Evolutionary conservation across 92 coral and sea anemone species (phyloP).

Genomic region (Epizoanthus ramosus): DNA sequence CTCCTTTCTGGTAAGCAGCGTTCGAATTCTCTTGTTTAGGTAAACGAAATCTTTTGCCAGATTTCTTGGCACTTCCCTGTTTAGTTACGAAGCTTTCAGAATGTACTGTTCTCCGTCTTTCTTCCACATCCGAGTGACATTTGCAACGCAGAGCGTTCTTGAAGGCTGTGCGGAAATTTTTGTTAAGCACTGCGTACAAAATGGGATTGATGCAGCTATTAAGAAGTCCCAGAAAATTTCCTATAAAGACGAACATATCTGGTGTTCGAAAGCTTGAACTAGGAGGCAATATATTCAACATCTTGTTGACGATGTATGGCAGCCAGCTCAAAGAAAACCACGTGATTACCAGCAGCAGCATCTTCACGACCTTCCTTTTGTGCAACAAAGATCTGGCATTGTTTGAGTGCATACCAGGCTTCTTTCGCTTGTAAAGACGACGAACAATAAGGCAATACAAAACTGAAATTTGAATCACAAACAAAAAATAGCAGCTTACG

Average conservation of each 20-base stretch:
- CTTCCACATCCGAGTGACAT: constrained; percentile 73
- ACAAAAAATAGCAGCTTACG: constrained; percentile 67
- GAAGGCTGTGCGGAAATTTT: constrained; percentile 77
- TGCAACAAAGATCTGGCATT: constrained; percentile 59
- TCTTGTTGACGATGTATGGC: constrained; percentile 80
- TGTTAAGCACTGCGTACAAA: constrained; percentile 79
- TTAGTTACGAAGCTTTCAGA: constrained; percentile 14
- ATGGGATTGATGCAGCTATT: constrained; percentile 83
- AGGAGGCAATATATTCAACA: constrained; percentile 75
- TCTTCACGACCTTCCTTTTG: constrained; percentile 75
- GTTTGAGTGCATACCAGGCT: constrained; percentile 72
- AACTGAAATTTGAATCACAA: constrained; percentile 78
- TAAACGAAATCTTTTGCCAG: neutral
- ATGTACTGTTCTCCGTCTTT: constrained; percentile 58
- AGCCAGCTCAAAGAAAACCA: constrained; percentile 79
- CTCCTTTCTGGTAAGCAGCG: neutral
- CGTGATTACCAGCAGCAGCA: constrained; percentile 76
- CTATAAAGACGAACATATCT: constrained; percentile 75
- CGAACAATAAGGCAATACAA: constrained; percentile 66
- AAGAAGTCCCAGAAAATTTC: constrained; percentile 75
- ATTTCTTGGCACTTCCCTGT: neutral
- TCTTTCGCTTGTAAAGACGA: constrained; percentile 73
- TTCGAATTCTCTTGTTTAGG: neutral
- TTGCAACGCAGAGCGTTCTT: constrained; percentile 78
- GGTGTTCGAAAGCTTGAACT: constrained; percentile 51